phyloP scores from a whole-genome alignment of 2,797 vertebrate species.

The Spinus pinus region DNA sequence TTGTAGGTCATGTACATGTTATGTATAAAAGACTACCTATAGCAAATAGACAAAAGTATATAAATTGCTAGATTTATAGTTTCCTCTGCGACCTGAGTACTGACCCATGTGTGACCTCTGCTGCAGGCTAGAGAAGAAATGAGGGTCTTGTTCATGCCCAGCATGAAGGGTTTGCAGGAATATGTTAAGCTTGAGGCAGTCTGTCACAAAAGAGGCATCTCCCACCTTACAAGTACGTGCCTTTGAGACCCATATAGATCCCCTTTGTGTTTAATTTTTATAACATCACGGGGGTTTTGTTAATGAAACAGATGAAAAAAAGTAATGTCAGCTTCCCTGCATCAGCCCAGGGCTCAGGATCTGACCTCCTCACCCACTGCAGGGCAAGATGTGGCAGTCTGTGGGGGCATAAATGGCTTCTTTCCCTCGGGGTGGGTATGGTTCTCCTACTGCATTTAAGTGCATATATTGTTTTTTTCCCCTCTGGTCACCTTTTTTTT shows the following conservation, averaged over 20 bases:
- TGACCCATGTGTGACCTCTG: background rate
- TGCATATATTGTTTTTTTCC: background rate
- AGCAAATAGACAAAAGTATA: background rate
- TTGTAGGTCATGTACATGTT: background rate
- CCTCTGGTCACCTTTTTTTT: background rate
- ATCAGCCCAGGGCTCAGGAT: background rate
- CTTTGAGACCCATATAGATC: background rate
- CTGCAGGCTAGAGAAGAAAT: background rate
- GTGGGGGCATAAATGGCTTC: background rate
- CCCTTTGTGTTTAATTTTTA: background rate
- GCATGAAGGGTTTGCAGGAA: background rate
- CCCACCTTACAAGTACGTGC: background rate
- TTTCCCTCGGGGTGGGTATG: background rate
- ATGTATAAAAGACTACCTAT: background rate
- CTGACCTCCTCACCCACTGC: background rate
- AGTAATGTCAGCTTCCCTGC: background rate
- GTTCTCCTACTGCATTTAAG: background rate
- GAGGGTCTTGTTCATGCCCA: background rate
- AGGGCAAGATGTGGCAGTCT: background rate
- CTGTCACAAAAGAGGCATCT: background rate
- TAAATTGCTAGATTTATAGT: background rate
- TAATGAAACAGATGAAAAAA: background rate
- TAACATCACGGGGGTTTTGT: accelerated
- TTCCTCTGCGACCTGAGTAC: background rate
- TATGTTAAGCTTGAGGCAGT: background rate